phyloP scores from a whole-genome alignment of 2,888 invertebrate species.

The Tachina fera region DNA sequence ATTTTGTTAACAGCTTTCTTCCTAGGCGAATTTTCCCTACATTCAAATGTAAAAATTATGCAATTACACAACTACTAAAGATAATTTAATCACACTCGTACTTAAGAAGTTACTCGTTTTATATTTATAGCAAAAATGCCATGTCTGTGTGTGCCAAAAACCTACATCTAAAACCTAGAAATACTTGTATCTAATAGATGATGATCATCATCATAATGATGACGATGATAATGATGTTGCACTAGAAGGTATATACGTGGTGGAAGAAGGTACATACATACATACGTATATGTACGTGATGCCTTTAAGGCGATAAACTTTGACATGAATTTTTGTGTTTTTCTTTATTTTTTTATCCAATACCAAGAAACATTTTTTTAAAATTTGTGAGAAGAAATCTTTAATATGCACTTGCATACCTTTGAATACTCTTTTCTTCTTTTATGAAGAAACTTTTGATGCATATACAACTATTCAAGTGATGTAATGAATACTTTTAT shows the following conservation, averaged over 20 bases:
- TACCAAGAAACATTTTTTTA: slow-evolving; percentile 21
- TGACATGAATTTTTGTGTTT: slow-evolving; percentile 46
- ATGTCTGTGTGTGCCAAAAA: slow-evolving; percentile 58
- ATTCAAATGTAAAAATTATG: background rate
- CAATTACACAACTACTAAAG: slow-evolving; percentile 8
- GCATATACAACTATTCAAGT: no score
- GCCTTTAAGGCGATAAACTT: slow-evolving; percentile 65
- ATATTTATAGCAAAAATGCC: slow-evolving; percentile 40
- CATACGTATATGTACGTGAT: slow-evolving; percentile 42
- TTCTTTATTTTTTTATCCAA: slow-evolving; percentile 13
- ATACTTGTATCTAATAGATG: slow-evolving; percentile 44
- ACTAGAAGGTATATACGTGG: background rate
- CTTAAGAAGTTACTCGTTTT: slow-evolving; percentile 20
- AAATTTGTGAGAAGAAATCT: slow-evolving; percentile 40
- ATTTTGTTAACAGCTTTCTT: no score
- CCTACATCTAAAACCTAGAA: slow-evolving; percentile 65
- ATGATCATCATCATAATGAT: background rate
- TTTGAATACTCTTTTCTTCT: background rate
- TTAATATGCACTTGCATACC: background rate
- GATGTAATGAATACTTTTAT: no score
- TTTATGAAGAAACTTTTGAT: no score
- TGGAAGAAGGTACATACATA: slow-evolving; percentile 3
- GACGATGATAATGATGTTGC: background rate
- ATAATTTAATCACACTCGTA: slow-evolving; percentile 34
- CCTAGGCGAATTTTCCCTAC: background rate